These are phyloP conservation scores for Phyllopteryx taeniolatus DNA, from an alignment of 2,113 vertebrate genomes.

Conservation along the genomic window DNA sequence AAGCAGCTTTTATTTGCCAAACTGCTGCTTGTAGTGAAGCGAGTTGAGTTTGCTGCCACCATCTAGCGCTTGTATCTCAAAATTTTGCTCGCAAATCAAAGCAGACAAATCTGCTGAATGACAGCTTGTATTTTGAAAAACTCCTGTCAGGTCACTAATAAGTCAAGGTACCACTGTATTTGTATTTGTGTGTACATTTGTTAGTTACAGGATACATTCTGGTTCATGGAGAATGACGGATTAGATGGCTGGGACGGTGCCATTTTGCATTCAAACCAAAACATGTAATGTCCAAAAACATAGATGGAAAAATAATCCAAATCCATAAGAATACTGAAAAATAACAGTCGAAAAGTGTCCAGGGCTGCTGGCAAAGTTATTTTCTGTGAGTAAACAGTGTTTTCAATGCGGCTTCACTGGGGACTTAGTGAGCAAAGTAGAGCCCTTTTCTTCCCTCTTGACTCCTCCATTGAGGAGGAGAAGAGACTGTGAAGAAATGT, in stretches of 20 bases:
- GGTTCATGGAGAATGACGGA: not conserved
- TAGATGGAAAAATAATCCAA: constrained; percentile 4
- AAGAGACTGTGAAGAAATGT: constrained; percentile 34
- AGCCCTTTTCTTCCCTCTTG: constrained; percentile 32
- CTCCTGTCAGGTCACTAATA: too few relatives aligned
- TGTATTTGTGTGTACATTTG: too few relatives aligned
- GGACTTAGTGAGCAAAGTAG: not conserved
- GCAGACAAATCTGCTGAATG: too few relatives aligned
- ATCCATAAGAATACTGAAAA: constrained; percentile 28
- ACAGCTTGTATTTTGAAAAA: too few relatives aligned
- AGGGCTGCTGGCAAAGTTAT: constrained; percentile 41
- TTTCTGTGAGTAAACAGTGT: constrained; percentile 44
- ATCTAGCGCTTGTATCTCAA: too few relatives aligned
- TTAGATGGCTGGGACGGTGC: not conserved
- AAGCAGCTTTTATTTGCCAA: too few relatives aligned
- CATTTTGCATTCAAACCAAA: not conserved
- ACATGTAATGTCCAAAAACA: not conserved
- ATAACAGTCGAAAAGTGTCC: constrained; percentile 18
- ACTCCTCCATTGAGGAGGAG: constrained; percentile 29
- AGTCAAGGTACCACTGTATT: too few relatives aligned
- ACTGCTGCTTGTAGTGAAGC: too few relatives aligned
- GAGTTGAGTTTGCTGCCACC: too few relatives aligned
- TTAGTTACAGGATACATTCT: too few relatives aligned
- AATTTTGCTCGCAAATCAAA: too few relatives aligned
- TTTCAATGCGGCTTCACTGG: constrained; percentile 18